phyloP scores from a whole-genome alignment of 2,888 invertebrate species.

The Sycophila texana region DNA sequence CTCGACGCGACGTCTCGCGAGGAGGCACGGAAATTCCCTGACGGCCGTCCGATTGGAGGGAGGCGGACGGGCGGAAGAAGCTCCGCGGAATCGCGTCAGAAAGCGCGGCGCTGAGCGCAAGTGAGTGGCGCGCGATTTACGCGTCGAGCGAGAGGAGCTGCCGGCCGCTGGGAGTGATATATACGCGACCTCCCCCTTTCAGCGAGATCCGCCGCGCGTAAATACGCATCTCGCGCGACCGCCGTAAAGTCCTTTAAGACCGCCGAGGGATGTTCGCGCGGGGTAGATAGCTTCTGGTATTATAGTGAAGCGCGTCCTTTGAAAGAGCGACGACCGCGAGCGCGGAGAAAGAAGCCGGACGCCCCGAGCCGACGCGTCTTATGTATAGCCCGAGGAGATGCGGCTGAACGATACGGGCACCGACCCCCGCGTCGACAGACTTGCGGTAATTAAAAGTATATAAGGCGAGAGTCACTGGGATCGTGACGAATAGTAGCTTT shows the following conservation, averaged over 20 bases:
- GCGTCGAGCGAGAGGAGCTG: neutral
- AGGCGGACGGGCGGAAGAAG: neutral
- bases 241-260: slow-evolving; percentile 28
- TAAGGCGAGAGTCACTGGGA: neutral
- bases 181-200: neutral
- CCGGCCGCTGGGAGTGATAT: neutral
- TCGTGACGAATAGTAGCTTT: neutral
- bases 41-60: neutral
- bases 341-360: no score
- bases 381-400: no score
- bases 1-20: neutral
- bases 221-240: no score
- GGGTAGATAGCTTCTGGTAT: slow-evolving; percentile 18
- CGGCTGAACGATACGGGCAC: neutral
- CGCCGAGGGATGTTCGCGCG: neutral
- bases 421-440: neutral
- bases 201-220: no score
- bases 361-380: no score
- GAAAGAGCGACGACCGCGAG: slow-evolving; percentile 1
- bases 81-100: neutral
- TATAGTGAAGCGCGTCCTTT: slow-evolving; percentile 1
- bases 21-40: neutral
- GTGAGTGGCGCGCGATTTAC: neutral
- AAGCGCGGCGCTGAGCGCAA: no score
- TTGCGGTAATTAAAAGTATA: neutral